Conservation (phyloP, 2,888 invertebrate species). For the Protophormia terraenovae region DNA sequence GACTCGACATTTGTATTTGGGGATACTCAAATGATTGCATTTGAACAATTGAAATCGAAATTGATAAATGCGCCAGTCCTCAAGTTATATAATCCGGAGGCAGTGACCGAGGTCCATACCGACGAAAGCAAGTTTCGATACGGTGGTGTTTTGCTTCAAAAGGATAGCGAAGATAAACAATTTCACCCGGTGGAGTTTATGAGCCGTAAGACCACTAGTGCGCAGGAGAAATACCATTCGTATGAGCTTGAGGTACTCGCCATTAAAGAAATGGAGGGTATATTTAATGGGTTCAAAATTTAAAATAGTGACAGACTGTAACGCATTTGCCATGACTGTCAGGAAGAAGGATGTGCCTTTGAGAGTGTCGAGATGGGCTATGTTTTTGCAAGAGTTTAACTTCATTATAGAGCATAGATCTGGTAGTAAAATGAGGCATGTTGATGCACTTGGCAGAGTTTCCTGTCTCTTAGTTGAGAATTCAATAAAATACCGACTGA, state of each 20-base stretch:
- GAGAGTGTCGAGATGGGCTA: slow-evolving; percentile 47
- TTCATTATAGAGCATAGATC: slow-evolving; percentile 52
- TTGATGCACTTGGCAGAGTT: slow-evolving; percentile 63
- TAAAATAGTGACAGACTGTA: slow-evolving; percentile 71
- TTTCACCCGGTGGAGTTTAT: slow-evolving; percentile 69
- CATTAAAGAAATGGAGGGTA: slow-evolving; percentile 69
- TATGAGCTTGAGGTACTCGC: slow-evolving; percentile 72
- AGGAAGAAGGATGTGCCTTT: slow-evolving; percentile 71
- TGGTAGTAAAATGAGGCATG: slow-evolving; percentile 58
- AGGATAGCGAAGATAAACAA: slow-evolving; percentile 44
- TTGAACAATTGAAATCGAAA: background rate
- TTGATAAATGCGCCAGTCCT: slow-evolving; percentile 21
- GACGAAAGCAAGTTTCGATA: background rate
- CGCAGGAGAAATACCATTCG: slow-evolving; percentile 72
- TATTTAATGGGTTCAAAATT: slow-evolving; percentile 72
- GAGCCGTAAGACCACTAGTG: slow-evolving; percentile 67
- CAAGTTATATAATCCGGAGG: background rate
- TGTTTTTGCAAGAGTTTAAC: slow-evolving; percentile 58
- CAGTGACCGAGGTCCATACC: slow-evolving; percentile 9
- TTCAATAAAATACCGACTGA: background rate
- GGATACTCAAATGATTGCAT: slow-evolving; percentile 50
- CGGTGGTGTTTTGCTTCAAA: background rate
- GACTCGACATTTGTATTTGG: slow-evolving; percentile 68
- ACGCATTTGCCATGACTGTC: slow-evolving; percentile 74
- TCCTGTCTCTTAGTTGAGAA: slow-evolving; percentile 39